Percentiles rank a stretch among this genome's conserved stretches.
Conservation (phyloP, 2,888 invertebrate genomes). For the Brenthis ino region DNA sequence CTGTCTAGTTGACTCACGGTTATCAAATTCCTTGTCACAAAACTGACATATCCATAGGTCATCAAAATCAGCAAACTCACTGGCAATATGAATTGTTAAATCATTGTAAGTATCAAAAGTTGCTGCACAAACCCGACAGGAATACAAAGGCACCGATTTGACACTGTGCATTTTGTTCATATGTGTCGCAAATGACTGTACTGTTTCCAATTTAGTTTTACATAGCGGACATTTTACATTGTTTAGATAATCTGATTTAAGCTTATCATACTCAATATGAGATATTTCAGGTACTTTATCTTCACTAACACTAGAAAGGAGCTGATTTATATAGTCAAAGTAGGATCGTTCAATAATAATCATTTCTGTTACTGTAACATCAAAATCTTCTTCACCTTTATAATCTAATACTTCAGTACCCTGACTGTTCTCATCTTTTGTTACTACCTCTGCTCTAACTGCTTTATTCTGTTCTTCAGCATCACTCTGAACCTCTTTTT, state of each 20-base stretch:
- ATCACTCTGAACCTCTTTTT: slow-evolving; percentile 50
- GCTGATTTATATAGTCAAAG: slow-evolving; percentile 62
- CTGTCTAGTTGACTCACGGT: slow-evolving; percentile 58
- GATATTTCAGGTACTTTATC: slow-evolving; percentile 58
- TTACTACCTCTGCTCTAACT: neutral
- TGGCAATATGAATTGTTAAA: slow-evolving; percentile 56
- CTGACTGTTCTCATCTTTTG: slow-evolving; percentile 31
- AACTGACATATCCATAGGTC: slow-evolving; percentile 78
- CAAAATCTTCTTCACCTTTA: slow-evolving; percentile 71
- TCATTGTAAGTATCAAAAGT: slow-evolving; percentile 64
- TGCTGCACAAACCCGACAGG: slow-evolving; percentile 68
- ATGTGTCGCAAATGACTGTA: slow-evolving; percentile 55
- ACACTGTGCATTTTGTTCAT: slow-evolving; percentile 68
- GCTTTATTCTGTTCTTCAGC: slow-evolving; percentile 41
- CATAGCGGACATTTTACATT: slow-evolving; percentile 64
- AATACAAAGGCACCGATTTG: slow-evolving; percentile 60
- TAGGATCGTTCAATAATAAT: slow-evolving; percentile 70
- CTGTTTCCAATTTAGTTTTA: slow-evolving; percentile 51
- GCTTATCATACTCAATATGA: slow-evolving; percentile 56
- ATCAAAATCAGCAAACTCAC: slow-evolving; percentile 68
- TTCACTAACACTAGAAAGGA: slow-evolving; percentile 55
- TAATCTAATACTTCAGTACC: slow-evolving; percentile 51
- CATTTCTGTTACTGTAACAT: slow-evolving; percentile 71
- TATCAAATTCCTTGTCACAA: slow-evolving; percentile 75
- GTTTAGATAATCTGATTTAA: slow-evolving; percentile 47